A percentile compares a stretch with the other conserved stretches of the same genome.
phyloP scores from a whole-genome alignment of 2,797 vertebrate species.

The Myotis myotis region DNA sequence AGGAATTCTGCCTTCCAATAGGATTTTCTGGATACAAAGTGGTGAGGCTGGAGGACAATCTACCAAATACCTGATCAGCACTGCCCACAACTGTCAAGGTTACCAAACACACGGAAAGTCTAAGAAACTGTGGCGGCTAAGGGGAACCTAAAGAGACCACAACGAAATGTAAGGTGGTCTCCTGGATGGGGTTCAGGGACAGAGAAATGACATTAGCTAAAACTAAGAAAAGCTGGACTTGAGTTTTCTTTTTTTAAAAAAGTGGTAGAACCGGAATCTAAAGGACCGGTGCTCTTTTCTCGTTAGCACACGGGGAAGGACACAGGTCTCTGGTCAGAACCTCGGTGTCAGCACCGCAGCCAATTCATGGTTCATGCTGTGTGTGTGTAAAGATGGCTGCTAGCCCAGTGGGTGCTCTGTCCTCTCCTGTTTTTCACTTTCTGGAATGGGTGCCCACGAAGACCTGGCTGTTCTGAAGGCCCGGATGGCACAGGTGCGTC shows the following conservation, averaged over 20 bases:
- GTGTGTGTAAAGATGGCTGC: background rate
- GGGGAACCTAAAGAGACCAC: background rate
- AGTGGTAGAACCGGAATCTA: background rate
- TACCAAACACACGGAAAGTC: background rate
- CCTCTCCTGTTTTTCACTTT: background rate
- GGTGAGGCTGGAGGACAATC: background rate
- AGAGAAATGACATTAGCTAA: background rate
- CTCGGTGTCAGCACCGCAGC: background rate
- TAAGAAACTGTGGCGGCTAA: background rate
- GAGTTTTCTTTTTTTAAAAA: background rate
- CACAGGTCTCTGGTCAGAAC: background rate
- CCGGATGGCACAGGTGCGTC: background rate
- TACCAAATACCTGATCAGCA: background rate
- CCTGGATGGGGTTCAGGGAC: background rate
- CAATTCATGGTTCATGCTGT: too few species aligned
- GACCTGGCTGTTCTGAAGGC: background rate
- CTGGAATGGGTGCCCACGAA: background rate
- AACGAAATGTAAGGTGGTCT: background rate
- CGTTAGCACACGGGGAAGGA: background rate
- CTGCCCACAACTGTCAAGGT: background rate
- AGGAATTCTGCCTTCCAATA: background rate
- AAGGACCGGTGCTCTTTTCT: background rate
- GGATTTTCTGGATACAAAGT: background rate
- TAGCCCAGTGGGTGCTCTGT: fast-evolving
- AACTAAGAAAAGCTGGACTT: background rate